Evolutionary conservation across 2,797 vertebrate genomes (phyloP).

Genomic region (Cryptoprocta ferox): DNA sequence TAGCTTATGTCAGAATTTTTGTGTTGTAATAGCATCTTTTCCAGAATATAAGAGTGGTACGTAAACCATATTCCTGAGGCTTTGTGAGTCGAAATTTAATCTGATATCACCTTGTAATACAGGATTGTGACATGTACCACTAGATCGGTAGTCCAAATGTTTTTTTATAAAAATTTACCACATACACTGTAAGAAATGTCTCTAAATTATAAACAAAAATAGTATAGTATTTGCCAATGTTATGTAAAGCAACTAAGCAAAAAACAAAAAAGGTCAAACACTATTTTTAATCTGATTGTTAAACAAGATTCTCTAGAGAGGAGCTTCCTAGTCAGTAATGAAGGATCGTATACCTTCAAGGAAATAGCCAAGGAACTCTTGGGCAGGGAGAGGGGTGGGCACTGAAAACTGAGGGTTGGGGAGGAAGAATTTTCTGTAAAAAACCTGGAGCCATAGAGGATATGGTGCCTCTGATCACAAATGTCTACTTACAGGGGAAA

Average conservation of each 20-base stretch:
- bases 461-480: not conserved
- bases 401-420: not conserved
- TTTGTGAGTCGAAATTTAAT: conserved; percentile 56
- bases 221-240: conserved; percentile 14
- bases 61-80: conserved; percentile 52
- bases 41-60: conserved; percentile 41
- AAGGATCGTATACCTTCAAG: not conserved
- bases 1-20: conserved; percentile 59
- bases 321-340: not conserved
- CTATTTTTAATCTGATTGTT: not conserved
- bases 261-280: not conserved
- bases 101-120: conserved; percentile 57
- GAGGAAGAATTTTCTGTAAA: not conserved
- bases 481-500: not conserved
- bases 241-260: conserved; percentile 18
- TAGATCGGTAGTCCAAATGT: conserved; percentile 40
- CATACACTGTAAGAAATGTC: not conserved
- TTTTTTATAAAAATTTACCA: conserved; percentile 43
- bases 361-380: not conserved
- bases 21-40: conserved; percentile 60
- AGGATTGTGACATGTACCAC: conserved; percentile 2
- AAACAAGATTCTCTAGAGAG: not conserved
- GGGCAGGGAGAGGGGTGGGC: fast-evolving
- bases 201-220: conserved; percentile 10
- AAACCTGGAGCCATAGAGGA: not conserved